Conservation (phyloP, 1,140 invertebrate species). For the Eurosta solidaginis region DNA sequence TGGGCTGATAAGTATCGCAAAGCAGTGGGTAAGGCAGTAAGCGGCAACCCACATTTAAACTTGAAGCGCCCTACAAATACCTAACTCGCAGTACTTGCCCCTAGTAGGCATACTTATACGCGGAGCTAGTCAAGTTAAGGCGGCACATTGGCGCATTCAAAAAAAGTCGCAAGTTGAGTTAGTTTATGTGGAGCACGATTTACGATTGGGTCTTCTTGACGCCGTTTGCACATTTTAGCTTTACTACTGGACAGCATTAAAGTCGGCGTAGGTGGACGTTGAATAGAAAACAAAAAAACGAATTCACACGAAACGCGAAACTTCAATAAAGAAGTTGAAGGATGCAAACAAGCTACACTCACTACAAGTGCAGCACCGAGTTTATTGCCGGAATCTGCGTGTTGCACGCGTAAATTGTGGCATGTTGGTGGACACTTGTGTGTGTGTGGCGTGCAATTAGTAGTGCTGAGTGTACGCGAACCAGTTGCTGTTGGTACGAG, state of each 20-base stretch:
- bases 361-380: background rate
- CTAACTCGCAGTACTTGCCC: too few species aligned
- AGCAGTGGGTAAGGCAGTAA: background rate
- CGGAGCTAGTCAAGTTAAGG: background rate
- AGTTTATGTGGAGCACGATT: background rate
- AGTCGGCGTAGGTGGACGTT: background rate
- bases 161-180: background rate
- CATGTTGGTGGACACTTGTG: background rate
- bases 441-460: conserved; percentile 12
- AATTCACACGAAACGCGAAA: background rate
- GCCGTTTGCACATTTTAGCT: background rate
- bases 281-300: background rate
- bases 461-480: background rate
- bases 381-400: background rate
- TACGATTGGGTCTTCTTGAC: background rate
- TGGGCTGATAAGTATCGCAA: conserved; percentile 3
- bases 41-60: conserved; percentile 13
- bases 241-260: background rate
- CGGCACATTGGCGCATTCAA: background rate
- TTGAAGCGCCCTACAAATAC: too few species aligned
- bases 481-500: background rate
- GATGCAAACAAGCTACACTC: background rate
- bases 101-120: too few species aligned
- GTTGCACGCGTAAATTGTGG: conserved; percentile 1
- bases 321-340: background rate